Conservation (phyloP, 2,113 vertebrate species). For the Rissa tridactyla region DNA sequence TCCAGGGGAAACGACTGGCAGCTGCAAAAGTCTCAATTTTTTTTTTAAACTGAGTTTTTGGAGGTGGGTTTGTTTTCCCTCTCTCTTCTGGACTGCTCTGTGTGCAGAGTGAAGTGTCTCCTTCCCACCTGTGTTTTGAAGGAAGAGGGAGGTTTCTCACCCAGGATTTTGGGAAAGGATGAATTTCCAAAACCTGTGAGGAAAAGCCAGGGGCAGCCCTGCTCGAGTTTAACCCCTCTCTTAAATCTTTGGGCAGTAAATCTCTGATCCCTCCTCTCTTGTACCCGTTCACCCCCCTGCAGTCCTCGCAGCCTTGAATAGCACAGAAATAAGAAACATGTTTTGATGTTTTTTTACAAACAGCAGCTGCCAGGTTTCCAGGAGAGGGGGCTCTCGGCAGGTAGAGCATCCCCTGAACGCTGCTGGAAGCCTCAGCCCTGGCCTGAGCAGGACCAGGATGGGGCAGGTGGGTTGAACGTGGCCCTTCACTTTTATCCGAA, state of each 20-base stretch:
- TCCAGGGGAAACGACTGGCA: background rate
- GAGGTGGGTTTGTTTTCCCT: background rate
- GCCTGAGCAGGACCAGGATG: background rate
- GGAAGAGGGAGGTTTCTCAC: background rate
- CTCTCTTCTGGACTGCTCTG: background rate
- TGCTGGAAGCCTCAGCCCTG: background rate
- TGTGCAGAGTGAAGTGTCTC: rapidly evolving
- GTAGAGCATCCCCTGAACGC: background rate
- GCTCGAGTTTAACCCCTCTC: background rate
- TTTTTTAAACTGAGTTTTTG: background rate
- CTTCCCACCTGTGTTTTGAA: background rate
- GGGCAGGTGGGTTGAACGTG: rapidly evolving
- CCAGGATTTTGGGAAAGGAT: background rate
- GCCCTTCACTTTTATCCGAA: background rate
- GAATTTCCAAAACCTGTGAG: background rate
- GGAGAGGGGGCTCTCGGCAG: background rate
- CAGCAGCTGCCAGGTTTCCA: background rate
- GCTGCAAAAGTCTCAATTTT: background rate
- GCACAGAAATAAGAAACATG: background rate
- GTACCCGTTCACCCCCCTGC: background rate
- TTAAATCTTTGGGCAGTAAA: background rate
- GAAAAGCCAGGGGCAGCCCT: background rate
- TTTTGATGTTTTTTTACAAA: background rate
- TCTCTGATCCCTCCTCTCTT: background rate
- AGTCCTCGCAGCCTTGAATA: background rate